Evolutionary conservation across 2,888 invertebrate genomes (phyloP).

Genomic region (Elysia crispata): DNA sequence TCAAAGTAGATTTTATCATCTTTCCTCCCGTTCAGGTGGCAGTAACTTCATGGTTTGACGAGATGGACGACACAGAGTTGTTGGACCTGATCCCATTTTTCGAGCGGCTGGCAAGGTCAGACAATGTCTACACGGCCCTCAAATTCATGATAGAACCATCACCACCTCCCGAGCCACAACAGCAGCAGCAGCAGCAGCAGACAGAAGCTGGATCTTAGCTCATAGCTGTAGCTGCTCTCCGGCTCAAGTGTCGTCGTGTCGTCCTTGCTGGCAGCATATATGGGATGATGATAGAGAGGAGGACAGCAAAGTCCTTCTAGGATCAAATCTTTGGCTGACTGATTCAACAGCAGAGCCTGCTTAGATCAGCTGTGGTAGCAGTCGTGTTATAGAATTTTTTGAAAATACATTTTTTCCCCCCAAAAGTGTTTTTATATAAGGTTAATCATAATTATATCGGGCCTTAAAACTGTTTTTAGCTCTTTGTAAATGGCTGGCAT

Average conservation of each 20-base stretch:
- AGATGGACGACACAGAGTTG: conserved; percentile 97
- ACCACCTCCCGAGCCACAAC: conserved; percentile 52
- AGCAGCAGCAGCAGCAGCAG: background rate
- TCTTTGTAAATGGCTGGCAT: too few species aligned
- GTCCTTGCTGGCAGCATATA: too few species aligned
- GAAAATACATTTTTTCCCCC: conserved; percentile 27
- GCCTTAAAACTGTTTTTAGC: too few species aligned
- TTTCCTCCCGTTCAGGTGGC: conserved; percentile 90
- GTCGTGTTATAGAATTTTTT: background rate
- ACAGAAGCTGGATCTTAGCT: background rate
- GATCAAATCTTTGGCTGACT: too few species aligned
- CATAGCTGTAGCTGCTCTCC: background rate
- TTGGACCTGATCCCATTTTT: conserved; percentile 98
- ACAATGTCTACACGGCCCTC: conserved; percentile 86
- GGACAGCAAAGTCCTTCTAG: too few species aligned
- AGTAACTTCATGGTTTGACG: conserved; percentile 99
- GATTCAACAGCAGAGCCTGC: too few species aligned
- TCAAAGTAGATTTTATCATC: too few species aligned
- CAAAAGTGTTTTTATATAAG: background rate
- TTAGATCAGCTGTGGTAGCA: too few species aligned
- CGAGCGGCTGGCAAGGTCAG: conserved; percentile 96
- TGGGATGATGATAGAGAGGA: too few species aligned
- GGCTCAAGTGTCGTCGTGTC: conserved; percentile 2
- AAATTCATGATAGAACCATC: conserved; percentile 56
- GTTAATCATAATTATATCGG: background rate